Conservation (phyloP, 2,888 invertebrate genomes). For the Notodonta dromedarius region DNA sequence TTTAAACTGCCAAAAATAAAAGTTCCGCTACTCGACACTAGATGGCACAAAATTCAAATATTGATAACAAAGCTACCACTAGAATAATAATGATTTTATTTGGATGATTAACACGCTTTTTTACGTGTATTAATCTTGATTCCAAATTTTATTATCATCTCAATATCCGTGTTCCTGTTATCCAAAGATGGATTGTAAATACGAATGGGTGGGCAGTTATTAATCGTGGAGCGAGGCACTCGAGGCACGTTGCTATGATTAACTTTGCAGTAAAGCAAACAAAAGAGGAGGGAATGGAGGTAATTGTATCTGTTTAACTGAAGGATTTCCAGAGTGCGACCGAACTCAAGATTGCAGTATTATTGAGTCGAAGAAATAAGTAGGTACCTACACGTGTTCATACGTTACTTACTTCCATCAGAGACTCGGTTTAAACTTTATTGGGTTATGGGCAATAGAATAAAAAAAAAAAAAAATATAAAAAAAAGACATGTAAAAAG, state of each 20-base stretch:
- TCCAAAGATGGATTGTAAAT: neutral
- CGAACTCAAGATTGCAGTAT: neutral
- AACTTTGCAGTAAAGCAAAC: conserved; percentile 22
- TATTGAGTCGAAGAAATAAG: neutral
- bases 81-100: neutral
- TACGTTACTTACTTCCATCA: too few relatives aligned
- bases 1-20: too few relatives aligned
- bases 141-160: too few relatives aligned
- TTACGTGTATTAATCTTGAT: neutral
- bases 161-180: neutral
- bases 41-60: conserved; percentile 36
- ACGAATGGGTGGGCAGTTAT: neutral
- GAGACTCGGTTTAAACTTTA: too few relatives aligned
- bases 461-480: too few relatives aligned
- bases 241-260: conserved; percentile 16
- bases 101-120: neutral
- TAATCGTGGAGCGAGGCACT: conserved; percentile 20
- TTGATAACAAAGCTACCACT: neutral
- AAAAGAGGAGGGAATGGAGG: conserved; percentile 22
- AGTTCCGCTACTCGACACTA: conserved; percentile 44
- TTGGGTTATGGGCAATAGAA: too few relatives aligned
- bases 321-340: neutral
- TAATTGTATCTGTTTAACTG: conserved; percentile 19
- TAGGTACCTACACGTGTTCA: too few relatives aligned
- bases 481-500: too few relatives aligned